phyloP scores from a whole-genome alignment of 64 coral and sea anemone species.

The Pocillopora verrucosa region DNA sequence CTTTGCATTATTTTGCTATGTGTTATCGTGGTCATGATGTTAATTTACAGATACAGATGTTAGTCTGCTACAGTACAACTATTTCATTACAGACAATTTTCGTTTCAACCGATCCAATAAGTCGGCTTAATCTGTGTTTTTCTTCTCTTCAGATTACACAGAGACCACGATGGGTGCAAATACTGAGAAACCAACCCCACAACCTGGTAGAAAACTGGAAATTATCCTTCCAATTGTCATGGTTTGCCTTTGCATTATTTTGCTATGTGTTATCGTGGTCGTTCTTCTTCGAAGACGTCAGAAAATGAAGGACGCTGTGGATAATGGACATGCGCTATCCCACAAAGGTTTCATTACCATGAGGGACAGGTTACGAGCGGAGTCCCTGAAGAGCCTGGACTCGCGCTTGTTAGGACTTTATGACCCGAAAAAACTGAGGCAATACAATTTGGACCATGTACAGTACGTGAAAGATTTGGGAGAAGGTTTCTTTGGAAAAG shows the following conservation, averaged over 20 bases:
- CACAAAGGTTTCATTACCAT: constrained; percentile 72
- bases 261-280: constrained; percentile 9
- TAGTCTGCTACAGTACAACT: too few species aligned
- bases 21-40: constrained; percentile 18
- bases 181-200: not conserved
- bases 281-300: not conserved
- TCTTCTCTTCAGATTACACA: constrained; percentile 6
- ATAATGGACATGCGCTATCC: constrained; percentile 39
- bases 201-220: not conserved
- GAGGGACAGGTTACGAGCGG: constrained; percentile 70
- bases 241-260: constrained; percentile 20
- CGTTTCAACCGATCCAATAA: not conserved
- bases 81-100: too few species aligned
- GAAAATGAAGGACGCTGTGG: constrained; percentile 49
- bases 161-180: not conserved
- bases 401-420: constrained; percentile 69
- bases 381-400: constrained; percentile 77
- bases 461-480: constrained; percentile 91
- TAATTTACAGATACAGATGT: too few species aligned
- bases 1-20: constrained; percentile 25
- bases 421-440: constrained; percentile 79
- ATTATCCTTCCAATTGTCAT: constrained; percentile 41
- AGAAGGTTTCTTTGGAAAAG: constrained; percentile 97
- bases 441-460: constrained; percentile 83
- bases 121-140: not conserved